phyloP scores from a whole-genome alignment of 2,888 invertebrate species.

The Lamellibrachia satsuma region DNA sequence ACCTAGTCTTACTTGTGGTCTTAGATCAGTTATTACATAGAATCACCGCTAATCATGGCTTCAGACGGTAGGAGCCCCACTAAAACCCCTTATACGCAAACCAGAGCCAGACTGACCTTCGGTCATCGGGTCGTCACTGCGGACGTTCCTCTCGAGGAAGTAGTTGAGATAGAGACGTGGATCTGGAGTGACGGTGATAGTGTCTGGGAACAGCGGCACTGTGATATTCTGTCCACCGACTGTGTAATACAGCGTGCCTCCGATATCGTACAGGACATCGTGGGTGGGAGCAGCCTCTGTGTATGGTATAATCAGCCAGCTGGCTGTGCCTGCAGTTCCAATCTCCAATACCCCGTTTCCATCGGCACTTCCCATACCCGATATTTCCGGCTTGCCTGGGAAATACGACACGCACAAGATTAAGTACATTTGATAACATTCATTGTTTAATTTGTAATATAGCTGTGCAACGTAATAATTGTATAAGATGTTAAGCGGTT shows the following conservation, averaged over 20 bases:
- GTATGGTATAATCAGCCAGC: conserved; percentile 51
- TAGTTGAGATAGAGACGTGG: conserved; percentile 48
- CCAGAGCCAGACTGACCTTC: conserved; percentile 18
- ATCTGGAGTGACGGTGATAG: conserved; percentile 50
- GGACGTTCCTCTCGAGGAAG: conserved; percentile 50
- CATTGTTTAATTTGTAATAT: neutral
- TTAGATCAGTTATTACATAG: no score
- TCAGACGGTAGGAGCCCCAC: neutral
- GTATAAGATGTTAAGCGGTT: neutral
- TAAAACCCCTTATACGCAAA: no score
- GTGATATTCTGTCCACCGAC: conserved; percentile 44
- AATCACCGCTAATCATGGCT: neutral
- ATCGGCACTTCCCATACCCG: neutral
- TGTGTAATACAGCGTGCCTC: conserved; percentile 47
- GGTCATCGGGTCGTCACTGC: conserved; percentile 49
- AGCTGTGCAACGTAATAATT: neutral
- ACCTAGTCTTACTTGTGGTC: no score
- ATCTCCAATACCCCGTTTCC: neutral
- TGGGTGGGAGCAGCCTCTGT: conserved; percentile 44
- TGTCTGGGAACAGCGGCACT: conserved; percentile 47
- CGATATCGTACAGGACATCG: conserved; percentile 45
- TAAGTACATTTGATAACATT: neutral
- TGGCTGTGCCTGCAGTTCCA: conserved; percentile 22
- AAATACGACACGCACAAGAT: neutral
- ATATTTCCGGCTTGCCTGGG: neutral